Evolutionary conservation across 2,888 invertebrate species (phyloP), one percentile per base, ranked within the genome.

Genomic region (Saturnia pavonia): DNA sequence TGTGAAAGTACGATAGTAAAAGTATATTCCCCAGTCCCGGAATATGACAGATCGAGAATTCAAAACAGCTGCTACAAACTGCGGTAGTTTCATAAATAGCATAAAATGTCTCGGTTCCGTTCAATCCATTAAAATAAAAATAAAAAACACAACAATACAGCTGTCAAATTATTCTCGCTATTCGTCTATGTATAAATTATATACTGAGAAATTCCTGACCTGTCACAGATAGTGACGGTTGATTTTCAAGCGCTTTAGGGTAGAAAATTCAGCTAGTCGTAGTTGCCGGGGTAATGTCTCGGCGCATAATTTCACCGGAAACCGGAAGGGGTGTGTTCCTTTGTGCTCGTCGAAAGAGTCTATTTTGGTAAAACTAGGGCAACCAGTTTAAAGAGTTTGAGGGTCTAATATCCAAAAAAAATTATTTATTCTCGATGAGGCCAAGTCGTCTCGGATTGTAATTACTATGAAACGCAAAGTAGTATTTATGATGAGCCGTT

Each of bases 311-410:
- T 14, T 22, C 12, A 8, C 57, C 11, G 57, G 57, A 57, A 57
- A 57, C 57, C 57, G 57, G 57, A 57, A 57, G 57, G 57, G 57
- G 9, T 51, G 51, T 25, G 57, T 57, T 57, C 25, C 57, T 57
- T 57, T 57, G 57, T 57, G 57, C 22, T 57, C 22, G 8, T 22
- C 12, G 57, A 25, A 57, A 57, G 11, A 14, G 11, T 57, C 22
- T 25, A 57, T 25, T 25, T 8, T 45, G 16, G 51, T 19, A n/a
- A 51, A 51, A 51, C 51, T 51, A 19, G 51, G 51, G 19, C 51
- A 19, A 19, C n/a, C n/a, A 8, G n/a, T n/a, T 51, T 16, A n/a
- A 51, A 51, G 51, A 51, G 8, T 51, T 51, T n/a, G 19, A 51
- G n/a, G 6, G 4, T 8, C n/a, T 6, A 51, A 51, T 51, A 9